These are phyloP conservation scores for Apodemia hepburni DNA, from an alignment of 2,888 invertebrate species.

Conservation along the genomic window DNA sequence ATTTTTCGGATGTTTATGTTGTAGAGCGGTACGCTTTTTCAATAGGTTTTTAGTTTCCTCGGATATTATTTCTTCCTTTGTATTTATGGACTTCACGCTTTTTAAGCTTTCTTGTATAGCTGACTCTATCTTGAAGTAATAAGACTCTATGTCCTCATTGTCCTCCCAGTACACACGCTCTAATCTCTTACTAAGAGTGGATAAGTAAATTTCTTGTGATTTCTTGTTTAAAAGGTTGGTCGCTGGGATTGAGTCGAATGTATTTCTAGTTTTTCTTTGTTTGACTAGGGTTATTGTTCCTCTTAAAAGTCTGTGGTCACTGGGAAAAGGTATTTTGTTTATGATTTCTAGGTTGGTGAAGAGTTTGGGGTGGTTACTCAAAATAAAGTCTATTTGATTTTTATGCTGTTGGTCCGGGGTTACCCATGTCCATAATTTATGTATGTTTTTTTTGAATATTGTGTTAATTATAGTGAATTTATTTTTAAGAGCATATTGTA, in stretches of 20 bases:
- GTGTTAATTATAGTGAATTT: too few species aligned
- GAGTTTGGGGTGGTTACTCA: too few species aligned
- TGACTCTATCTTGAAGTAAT: slow-evolving; percentile 18
- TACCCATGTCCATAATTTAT: too few species aligned
- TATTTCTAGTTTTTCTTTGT: slow-evolving; percentile 21
- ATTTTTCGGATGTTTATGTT: background rate
- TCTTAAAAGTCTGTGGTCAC: slow-evolving; percentile 26
- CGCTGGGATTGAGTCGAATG: slow-evolving; percentile 18
- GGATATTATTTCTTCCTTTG: slow-evolving; percentile 11
- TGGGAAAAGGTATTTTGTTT: slow-evolving; percentile 10
- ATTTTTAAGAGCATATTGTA: too few species aligned
- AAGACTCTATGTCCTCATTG: slow-evolving; percentile 15
- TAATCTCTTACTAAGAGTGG: slow-evolving; percentile 8
- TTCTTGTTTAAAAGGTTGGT: background rate
- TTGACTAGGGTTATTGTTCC: background rate
- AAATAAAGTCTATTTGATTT: too few species aligned
- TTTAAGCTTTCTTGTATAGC: slow-evolving; percentile 19
- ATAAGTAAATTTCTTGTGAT: slow-evolving; percentile 17
- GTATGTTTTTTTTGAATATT: too few species aligned
- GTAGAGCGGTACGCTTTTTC: slow-evolving; percentile 10
- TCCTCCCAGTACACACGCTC: background rate
- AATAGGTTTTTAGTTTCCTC: slow-evolving; percentile 18
- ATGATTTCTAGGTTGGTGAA: slow-evolving; percentile 19
- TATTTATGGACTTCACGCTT: background rate
- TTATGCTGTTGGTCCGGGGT: too few species aligned